phyloP scores from a whole-genome alignment of 2,888 invertebrate genomes.

The Limnephilus auricula region DNA sequence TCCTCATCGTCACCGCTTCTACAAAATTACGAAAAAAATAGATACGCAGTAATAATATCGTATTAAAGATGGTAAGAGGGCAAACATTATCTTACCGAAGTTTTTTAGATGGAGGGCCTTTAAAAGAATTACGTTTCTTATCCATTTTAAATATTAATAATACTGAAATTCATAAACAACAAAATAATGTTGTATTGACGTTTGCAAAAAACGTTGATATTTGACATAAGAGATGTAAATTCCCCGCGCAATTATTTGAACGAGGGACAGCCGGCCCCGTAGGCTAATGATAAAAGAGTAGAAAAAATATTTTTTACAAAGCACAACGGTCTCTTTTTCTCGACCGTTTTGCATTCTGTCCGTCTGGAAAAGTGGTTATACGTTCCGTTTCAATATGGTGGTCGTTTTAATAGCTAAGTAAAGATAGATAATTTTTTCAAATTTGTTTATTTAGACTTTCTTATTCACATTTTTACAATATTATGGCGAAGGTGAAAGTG shows the following conservation, averaged over 20 bases:
- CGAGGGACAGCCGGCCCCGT: not conserved
- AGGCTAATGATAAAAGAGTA: too few species aligned
- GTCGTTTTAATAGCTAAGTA: too few species aligned
- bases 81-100: conserved; percentile 54
- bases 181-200: not conserved
- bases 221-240: conserved; percentile 51
- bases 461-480: too few species aligned
- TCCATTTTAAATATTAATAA: conserved; percentile 56
- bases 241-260: conserved; percentile 37
- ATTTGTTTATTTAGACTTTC: too few species aligned
- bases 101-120: conserved; percentile 65
- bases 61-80: conserved; percentile 11
- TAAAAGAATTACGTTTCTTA: conserved; percentile 60
- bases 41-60: conserved; percentile 22
- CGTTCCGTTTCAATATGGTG: too few species aligned
- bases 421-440: too few species aligned
- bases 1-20: conserved; percentile 78
- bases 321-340: too few species aligned
- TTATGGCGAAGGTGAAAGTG: too few species aligned
- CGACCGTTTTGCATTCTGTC: too few species aligned
- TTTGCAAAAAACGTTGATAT: conserved; percentile 4
- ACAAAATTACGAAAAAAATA: conserved; percentile 42
- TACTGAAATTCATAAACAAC: not conserved
- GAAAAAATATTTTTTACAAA: too few species aligned
- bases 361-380: too few species aligned